Evolutionary conservation across 1,140 invertebrate species (phyloP).

Genomic region (Diuraphis noxia): DNA sequence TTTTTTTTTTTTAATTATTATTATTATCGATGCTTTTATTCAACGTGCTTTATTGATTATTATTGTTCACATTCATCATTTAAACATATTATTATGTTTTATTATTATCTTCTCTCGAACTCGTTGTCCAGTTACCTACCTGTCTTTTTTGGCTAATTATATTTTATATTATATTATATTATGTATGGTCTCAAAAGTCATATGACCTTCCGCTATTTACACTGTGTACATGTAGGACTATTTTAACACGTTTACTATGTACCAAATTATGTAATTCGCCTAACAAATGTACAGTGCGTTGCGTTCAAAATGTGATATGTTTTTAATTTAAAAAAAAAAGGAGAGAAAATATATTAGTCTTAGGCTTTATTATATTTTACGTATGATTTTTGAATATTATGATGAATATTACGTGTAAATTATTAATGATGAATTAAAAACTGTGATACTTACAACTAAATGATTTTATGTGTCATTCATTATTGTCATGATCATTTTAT

Average conservation of each 20-base stretch:
- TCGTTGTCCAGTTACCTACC: slow-evolving; percentile 33
- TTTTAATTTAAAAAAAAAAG: slow-evolving; percentile 38
- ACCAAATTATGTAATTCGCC: slow-evolving; percentile 25
- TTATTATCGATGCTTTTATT: slow-evolving; percentile 43
- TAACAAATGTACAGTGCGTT: slow-evolving; percentile 23
- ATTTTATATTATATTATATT: not conserved
- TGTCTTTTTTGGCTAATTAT: slow-evolving; percentile 8
- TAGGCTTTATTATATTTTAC: slow-evolving; percentile 50
- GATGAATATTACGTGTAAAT: slow-evolving; percentile 48
- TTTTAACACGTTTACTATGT: slow-evolving; percentile 29
- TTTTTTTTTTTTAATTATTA: slow-evolving; percentile 7
- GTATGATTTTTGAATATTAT: slow-evolving; percentile 45
- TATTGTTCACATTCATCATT: slow-evolving; percentile 34
- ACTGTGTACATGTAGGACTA: slow-evolving; percentile 10
- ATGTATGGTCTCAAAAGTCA: not conserved
- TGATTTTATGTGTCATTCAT: not conserved
- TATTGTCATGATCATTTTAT: not conserved
- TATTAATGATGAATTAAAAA: slow-evolving; percentile 53
- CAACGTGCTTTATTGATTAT: slow-evolving; percentile 18
- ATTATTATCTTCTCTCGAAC: slow-evolving; percentile 9
- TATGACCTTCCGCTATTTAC: slow-evolving; percentile 1
- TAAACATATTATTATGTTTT: slow-evolving; percentile 35
- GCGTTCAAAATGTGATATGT: slow-evolving; percentile 49
- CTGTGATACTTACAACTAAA: slow-evolving; percentile 50
- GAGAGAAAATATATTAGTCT: slow-evolving; percentile 33